phyloP scores from a whole-genome alignment of 2,797 vertebrate genomes.

The Cirrhinus molitorella region DNA sequence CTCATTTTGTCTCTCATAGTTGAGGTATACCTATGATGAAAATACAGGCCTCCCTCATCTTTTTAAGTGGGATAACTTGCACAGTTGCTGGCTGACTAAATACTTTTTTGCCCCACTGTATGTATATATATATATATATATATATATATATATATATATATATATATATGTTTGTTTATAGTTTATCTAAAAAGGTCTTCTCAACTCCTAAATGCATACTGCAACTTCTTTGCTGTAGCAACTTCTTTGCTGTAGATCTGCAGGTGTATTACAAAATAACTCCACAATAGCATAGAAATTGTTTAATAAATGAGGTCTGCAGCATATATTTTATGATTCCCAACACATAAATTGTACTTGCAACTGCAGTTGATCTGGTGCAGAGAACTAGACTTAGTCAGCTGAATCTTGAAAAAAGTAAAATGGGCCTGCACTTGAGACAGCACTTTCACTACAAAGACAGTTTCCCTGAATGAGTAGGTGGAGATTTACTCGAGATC shows the following conservation, averaged over 20 bases:
- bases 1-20: no score
- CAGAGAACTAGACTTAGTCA: neutral
- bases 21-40: no score
- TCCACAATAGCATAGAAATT: neutral
- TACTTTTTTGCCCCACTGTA: no score
- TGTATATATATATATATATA: no score
- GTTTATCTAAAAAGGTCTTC: neutral
- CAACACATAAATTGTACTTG: neutral
- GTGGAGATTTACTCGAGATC: constrained; percentile 28
- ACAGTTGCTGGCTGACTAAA: no score
- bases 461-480: constrained; percentile 38
- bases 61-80: no score
- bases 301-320: neutral
- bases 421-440: constrained; percentile 2
- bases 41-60: no score
- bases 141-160: neutral
- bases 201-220: neutral
- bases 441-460: constrained; percentile 11
- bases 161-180: neutral
- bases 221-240: neutral
- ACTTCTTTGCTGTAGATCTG: no score
- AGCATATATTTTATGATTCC: neutral
- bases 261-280: neutral
- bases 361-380: neutral
- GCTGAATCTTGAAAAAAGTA: neutral